Base-by-base conservation (phyloP, 35 echinoderm and acorn worm genomes). In the Lytechinus variegatus region DNA sequence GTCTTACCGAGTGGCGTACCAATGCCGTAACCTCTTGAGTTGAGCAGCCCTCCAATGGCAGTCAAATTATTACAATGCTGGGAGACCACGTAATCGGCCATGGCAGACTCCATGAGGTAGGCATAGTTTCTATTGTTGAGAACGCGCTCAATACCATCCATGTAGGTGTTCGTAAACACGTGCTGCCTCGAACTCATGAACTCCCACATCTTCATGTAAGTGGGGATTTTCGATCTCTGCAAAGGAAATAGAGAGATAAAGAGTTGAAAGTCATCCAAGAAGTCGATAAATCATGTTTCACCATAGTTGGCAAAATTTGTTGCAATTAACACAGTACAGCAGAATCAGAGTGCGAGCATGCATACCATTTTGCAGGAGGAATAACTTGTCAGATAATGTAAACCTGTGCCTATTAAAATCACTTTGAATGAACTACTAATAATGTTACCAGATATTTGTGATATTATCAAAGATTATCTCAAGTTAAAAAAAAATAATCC, bases 11-110 rank as follows among this genome's bases (percentile, higher is more conserved):
- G 87, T 57, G 97, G 97, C 27, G 97, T 97, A 5, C 98, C 98
- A 53, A 99, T 96, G 9, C 98, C 98, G 89, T 99, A 99, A 4
- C 97, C 97, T 95, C 97, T 94, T 28, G 98, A 99, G 92, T 99
- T 97, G 6, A 99, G 95, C 9, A 99, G 95, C 13, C 98, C 98
- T 21, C 98, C 98, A 54, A 99, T 99, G 28, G 95, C 96, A 8
- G 98, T 99, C 5, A 99, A 88, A 54, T 99, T 99, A 72, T 97
- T 94, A 86, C 98, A 99, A 55, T 99, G 95, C 95, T 97, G 94
- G 11, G 98, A 96, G 11, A 97, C 94, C 8, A 95, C 90, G 61
- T 97, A 99, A 72, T 98, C 98, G 12, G 95, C 97, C 57, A 96
- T 98, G 28, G 97, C 96, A 10, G 98, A 99, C 87, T 99, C 98